phyloP scores from a whole-genome alignment of 2,797 vertebrate species.

The Phalloptychus januarius region DNA sequence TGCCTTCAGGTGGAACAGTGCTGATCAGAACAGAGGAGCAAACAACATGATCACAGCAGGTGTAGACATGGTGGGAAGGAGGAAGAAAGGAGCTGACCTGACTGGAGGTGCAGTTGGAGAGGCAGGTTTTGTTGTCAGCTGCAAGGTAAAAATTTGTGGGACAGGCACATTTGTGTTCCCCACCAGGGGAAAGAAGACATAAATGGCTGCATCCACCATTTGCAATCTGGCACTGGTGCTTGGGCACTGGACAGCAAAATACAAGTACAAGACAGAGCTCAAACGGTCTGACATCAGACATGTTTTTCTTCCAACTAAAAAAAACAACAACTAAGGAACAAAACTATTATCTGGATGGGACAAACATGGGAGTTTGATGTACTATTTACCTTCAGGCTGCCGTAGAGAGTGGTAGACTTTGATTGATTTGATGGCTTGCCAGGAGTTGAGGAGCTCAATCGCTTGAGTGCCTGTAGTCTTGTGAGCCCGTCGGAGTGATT shows the following conservation, averaged over 20 bases:
- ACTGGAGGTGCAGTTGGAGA: conserved; percentile 98
- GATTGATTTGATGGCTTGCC: conserved; percentile 98
- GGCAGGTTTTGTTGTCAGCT: conserved; percentile 92
- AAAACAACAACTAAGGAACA: conserved; percentile 4
- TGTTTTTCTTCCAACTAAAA: conserved; percentile 31
- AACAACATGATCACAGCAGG: conserved; percentile 18
- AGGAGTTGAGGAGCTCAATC: conserved; percentile 93
- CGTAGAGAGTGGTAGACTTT: conserved; percentile 97
- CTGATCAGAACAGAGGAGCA: conserved; percentile 14
- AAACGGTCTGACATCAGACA: conserved; percentile 31
- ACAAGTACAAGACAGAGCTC: conserved; percentile 19
- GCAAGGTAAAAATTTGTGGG: conserved; percentile 98
- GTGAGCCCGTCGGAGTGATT: conserved; percentile 94
- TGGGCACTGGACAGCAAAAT: conserved; percentile 83
- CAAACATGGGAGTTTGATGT: conserved; percentile 45
- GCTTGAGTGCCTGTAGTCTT: conserved; percentile 92
- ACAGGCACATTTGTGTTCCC: conserved; percentile 91
- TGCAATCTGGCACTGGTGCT: conserved; percentile 91
- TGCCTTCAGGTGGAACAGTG: conserved; percentile 37
- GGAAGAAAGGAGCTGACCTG: conserved; percentile 81
- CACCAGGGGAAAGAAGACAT: conserved; percentile 92
- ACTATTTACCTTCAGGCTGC: conserved; percentile 91
- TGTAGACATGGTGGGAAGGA: conserved; percentile 2
- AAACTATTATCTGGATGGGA: conserved; percentile 17
- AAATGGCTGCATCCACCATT: conserved; percentile 98